A percentile compares a stretch with the other conserved stretches of the same genome.
Evolutionary conservation across 2,797 vertebrate species (phyloP).

Genomic region (Melanotaenia nigrans): DNA sequence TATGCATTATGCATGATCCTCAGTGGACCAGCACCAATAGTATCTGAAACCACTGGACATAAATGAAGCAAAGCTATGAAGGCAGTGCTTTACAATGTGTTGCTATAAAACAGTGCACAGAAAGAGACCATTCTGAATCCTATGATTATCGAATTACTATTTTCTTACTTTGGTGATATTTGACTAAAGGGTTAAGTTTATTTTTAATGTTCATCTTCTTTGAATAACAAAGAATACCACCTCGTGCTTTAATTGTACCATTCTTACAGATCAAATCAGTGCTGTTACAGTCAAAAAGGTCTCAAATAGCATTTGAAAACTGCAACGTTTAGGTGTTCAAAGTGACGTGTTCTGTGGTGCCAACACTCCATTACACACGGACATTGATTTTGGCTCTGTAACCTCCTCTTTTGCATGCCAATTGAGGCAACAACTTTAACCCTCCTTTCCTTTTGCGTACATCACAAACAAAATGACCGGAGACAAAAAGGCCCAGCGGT

Average conservation of each 20-base stretch:
- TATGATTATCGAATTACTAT: too few relatives aligned
- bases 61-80: conserved; percentile 29
- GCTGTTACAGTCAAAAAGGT: background rate
- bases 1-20: conserved; percentile 54
- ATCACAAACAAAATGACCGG: background rate
- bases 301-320: background rate
- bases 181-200: conserved; percentile 18
- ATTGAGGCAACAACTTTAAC: background rate
- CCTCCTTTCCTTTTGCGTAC: background rate
- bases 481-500: conserved; percentile 1
- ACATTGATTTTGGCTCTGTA: background rate
- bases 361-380: background rate
- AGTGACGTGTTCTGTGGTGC: background rate
- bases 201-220: too few relatives aligned
- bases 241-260: background rate
- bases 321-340: background rate
- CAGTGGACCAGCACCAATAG: conserved; percentile 39
- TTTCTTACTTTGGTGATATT: too few relatives aligned
- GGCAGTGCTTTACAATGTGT: conserved; percentile 3
- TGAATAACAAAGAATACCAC: background rate
- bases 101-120: conserved; percentile 13
- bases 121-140: background rate
- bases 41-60: conserved; percentile 39
- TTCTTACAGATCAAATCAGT: background rate
- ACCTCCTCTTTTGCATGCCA: background rate